Evolutionary conservation across 2,113 vertebrate species (phyloP).

Genomic region (Brachyhypopomus occidentalis): DNA sequence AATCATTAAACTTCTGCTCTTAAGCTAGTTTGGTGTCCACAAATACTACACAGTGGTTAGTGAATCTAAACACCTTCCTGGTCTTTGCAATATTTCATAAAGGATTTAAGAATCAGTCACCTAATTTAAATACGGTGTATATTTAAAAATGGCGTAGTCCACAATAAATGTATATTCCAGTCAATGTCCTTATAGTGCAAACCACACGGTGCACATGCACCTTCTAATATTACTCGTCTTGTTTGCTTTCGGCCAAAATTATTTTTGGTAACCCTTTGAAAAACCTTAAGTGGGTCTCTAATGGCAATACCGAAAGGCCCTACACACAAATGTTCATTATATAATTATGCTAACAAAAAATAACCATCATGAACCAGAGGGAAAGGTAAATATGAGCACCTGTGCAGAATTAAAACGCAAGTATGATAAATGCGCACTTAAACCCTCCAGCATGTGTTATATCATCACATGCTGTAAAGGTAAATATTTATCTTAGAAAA

Average conservation of each 20-base stretch:
- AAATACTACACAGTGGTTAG: neutral
- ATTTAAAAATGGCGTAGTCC: conserved; percentile 24
- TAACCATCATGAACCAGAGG: conserved; percentile 29
- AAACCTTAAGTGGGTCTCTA: neutral
- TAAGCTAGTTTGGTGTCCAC: neutral
- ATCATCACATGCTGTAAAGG: conserved; percentile 38
- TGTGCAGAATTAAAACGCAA: conserved; percentile 32
- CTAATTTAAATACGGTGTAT: conserved; percentile 5
- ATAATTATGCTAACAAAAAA: conserved; percentile 24
- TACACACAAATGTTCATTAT: conserved; percentile 44
- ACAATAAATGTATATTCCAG: conserved; percentile 8
- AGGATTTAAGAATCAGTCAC: neutral
- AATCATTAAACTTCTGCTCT: conserved; percentile 9
- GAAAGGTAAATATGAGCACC: conserved; percentile 44
- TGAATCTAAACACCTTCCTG: neutral
- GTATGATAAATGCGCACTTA: conserved; percentile 41
- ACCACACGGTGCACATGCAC: neutral
- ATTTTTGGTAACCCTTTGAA: conserved; percentile 16
- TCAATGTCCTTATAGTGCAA: neutral
- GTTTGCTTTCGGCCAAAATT: conserved; percentile 37
- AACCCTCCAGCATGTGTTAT: conserved; percentile 40
- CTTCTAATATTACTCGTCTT: conserved; percentile 21
- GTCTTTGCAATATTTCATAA: neutral
- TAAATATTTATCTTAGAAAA: conserved; percentile 50
- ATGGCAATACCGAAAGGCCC: neutral